phyloP scores from a whole-genome alignment of 2,888 invertebrate species.

The Serripes groenlandicus region DNA sequence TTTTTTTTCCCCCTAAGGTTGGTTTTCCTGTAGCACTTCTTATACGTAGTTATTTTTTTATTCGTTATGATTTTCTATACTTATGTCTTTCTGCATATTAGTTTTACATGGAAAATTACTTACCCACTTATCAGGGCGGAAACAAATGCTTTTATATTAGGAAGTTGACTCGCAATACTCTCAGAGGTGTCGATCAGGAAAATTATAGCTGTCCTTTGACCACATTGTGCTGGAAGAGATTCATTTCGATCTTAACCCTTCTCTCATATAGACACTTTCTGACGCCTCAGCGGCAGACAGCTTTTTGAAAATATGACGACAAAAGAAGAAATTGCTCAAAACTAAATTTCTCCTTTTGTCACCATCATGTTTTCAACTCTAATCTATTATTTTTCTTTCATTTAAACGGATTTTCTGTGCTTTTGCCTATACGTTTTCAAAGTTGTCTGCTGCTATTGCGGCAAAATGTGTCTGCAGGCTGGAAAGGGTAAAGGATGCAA shows the following conservation, averaged over 20 bases:
- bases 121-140: conserved; percentile 50
- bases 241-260: not conserved
- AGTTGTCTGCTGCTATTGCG: not conserved
- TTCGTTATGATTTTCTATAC: too few species aligned
- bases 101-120: not conserved
- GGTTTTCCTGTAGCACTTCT: too few species aligned
- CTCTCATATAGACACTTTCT: not conserved
- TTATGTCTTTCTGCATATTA: not conserved
- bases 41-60: not conserved
- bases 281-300: not conserved
- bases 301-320: not conserved
- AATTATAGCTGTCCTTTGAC: conserved; percentile 26
- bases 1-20: not conserved
- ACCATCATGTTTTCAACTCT: not conserved
- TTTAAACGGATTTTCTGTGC: too few species aligned
- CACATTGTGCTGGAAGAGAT: conserved; percentile 17
- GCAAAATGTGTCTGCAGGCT: too few species aligned
- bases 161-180: conserved; percentile 36
- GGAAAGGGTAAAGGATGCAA: too few species aligned
- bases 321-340: not conserved
- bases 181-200: conserved; percentile 48
- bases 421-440: too few species aligned
- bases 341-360: not conserved
- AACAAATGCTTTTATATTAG: conserved; percentile 24
- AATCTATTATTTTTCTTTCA: too few species aligned